phyloP scores from a whole-genome alignment of 2,797 vertebrate species.

The Dromococcyx pavoninus region DNA sequence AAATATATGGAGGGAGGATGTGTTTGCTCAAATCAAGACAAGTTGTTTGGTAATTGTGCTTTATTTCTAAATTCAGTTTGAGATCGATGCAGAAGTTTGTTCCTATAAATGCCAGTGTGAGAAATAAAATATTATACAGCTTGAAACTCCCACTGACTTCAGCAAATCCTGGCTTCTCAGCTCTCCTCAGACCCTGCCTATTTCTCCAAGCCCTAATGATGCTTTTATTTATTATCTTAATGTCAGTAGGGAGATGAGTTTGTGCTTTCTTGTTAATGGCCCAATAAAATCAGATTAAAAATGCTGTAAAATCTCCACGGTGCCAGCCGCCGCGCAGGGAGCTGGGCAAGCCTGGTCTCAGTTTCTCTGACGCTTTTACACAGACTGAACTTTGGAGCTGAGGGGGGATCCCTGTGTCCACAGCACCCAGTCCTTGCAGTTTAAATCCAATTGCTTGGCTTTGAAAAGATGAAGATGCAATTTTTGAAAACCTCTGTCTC shows the following conservation, averaged over 20 bases:
- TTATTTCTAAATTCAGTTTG: background rate
- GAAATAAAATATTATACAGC: background rate
- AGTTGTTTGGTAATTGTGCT: background rate
- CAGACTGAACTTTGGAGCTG: background rate
- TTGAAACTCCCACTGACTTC: background rate
- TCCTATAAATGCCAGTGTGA: background rate
- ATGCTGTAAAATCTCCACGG: background rate
- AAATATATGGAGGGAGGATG: background rate
- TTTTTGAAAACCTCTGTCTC: background rate
- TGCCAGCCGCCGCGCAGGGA: background rate
- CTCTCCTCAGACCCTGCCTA: background rate
- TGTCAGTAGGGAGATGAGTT: background rate
- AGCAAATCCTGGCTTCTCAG: background rate
- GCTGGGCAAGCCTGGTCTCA: background rate
- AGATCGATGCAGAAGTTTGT: background rate
- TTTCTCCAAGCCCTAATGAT: background rate
- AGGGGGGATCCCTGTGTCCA: background rate
- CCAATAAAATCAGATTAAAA: background rate
- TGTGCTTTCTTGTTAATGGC: background rate
- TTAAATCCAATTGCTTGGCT: background rate
- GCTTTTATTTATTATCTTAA: conserved; percentile 28
- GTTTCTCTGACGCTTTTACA: background rate
- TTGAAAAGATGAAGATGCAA: background rate
- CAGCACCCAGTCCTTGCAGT: rapidly evolving
- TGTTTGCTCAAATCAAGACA: background rate